Base-by-base conservation (phyloP, 2,888 invertebrate genomes). In the Aphodius granarius region DNA sequence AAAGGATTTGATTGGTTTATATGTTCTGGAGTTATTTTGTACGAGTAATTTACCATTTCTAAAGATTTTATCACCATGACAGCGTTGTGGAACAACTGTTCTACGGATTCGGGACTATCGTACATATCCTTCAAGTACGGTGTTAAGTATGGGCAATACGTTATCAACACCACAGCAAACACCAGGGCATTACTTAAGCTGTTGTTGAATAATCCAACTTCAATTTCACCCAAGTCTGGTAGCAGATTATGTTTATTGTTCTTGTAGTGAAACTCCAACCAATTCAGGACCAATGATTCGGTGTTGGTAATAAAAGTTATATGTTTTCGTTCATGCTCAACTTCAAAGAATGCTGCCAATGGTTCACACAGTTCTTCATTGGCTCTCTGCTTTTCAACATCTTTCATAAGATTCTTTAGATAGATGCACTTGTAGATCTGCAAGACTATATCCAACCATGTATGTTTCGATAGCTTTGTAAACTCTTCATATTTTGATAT, bases 371-470 rank as follows among this genome's bases (percentile, higher is more conserved):
- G 22, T 9, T 19, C 21, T n/a, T 20, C 68, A 22, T 3, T 5
- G 20, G 19, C 22, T 13, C 66, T 66, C 17, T 19, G n/a, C 17
- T 3, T 66, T 16, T 5, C 15, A 68, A 21, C 21, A 5, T 20
- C n/a, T 13, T 68, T n/a, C 21, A 75, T 62, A n/a, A 78, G 20
- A 63, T 77, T 73, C 17, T 72, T 73, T 15, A 72, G 71, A 6
- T 90, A 84, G 66, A 91, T 89, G 19, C 89, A 88, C 85, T 91
- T 92, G 81, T 90, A 92, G 66, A 89, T 90, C 84, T 92, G 91
- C 74, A 92, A 83, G 80, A 91, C 87, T 62, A 92, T 85, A 82
- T 92, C 92, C 17, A 92, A 80, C 92, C 92, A 92, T 77, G 88
- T 88, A 79, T 88, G 88, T 75, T 85, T 87, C 70, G 85, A 85